Evolutionary conservation across 1,140 invertebrate species (phyloP).

Genomic region (Coboldia fuscipes): DNA sequence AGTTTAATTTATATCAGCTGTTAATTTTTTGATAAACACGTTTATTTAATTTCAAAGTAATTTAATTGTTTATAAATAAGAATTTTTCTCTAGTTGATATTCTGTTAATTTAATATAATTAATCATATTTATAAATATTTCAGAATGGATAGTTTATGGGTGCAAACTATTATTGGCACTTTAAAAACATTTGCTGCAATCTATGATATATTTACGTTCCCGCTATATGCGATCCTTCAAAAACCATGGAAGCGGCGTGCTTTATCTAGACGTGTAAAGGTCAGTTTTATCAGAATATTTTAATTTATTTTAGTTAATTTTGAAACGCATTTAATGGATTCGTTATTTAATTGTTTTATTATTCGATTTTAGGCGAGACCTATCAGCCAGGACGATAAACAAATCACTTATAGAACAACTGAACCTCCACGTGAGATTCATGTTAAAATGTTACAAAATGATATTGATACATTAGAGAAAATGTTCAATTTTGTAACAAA

Average conservation of each 20-base stretch:
- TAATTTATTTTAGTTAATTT: background rate
- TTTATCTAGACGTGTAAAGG: slow-evolving; percentile 52
- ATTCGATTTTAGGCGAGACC: slow-evolving; percentile 13
- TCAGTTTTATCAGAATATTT: slow-evolving; percentile 18
- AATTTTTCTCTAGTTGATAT: background rate
- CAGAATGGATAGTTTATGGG: slow-evolving; percentile 61
- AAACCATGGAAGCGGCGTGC: slow-evolving; percentile 65
- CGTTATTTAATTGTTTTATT: background rate
- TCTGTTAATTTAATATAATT: background rate
- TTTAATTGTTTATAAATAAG: background rate
- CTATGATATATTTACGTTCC: slow-evolving; percentile 77
- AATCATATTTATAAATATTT: slow-evolving; percentile 11
- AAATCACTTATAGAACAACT: slow-evolving; percentile 50
- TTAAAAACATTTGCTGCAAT: slow-evolving; percentile 58
- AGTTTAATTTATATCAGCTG: background rate
- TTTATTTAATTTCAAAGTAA: background rate
- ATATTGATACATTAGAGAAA: slow-evolving; percentile 71
- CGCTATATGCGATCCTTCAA: slow-evolving; percentile 70
- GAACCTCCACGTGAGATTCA: slow-evolving; percentile 42
- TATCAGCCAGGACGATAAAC: slow-evolving; percentile 15
- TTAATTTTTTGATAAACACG: background rate
- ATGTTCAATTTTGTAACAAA: slow-evolving; percentile 58
- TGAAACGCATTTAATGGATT: background rate
- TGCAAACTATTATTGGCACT: slow-evolving; percentile 45
- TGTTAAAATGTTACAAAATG: slow-evolving; percentile 42